These are phyloP conservation scores for Drosophila rufa DNA, from an alignment of 1,140 invertebrate species.

Conservation along the genomic window DNA sequence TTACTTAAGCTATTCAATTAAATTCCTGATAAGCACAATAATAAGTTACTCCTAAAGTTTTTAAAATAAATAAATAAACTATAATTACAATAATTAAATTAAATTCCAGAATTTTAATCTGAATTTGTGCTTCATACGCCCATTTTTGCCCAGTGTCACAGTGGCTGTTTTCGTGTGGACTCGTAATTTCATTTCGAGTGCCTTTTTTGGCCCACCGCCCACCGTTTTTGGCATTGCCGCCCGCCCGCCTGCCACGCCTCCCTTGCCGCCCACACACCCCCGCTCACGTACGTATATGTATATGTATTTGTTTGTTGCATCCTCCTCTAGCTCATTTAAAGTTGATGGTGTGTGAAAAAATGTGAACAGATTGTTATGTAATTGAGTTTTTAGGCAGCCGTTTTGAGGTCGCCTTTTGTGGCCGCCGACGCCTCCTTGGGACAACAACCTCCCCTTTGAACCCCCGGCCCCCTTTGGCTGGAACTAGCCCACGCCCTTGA, in stretches of 20 bases:
- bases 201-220: conserved; percentile 62
- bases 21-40: background rate
- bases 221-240: conserved; percentile 69
- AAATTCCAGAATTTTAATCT: background rate
- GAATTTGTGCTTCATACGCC: background rate
- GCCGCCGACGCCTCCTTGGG: conserved; percentile 51
- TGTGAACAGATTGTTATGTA: conserved; percentile 85
- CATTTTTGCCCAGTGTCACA: background rate
- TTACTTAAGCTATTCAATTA: too few relatives aligned
- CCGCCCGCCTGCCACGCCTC: conserved; percentile 51
- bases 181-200: conserved; percentile 82
- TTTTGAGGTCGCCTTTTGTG: conserved; percentile 82
- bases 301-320: background rate
- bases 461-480: too few relatives aligned
- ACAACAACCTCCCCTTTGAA: background rate
- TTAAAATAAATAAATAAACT: background rate
- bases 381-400: conserved; percentile 84
- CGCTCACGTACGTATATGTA: background rate
- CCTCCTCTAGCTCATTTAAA: conserved; percentile 76
- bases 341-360: conserved; percentile 85
- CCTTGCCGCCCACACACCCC: background rate
- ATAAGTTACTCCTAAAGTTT: background rate
- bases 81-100: background rate
- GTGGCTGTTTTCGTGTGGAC: conserved; percentile 39
- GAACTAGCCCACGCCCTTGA: conserved; percentile 1